Evolutionary conservation across 2,113 vertebrate species (phyloP).

Genomic region (Platycercus adscitus): DNA sequence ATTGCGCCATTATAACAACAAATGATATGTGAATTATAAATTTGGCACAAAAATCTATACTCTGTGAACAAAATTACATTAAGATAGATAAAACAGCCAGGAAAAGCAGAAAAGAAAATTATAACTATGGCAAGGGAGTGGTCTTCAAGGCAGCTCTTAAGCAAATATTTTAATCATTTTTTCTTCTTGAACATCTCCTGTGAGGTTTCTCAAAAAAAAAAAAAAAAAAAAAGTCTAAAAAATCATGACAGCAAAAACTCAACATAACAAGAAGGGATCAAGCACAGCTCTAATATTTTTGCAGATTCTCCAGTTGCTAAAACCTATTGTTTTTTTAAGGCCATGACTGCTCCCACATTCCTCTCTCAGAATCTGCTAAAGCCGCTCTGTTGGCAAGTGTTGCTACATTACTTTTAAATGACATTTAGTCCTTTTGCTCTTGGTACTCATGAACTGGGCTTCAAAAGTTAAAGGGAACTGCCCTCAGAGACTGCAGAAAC

Average conservation of each 20-base stretch:
- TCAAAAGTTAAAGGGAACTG: slow-evolving; percentile 8
- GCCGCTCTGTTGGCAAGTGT: slow-evolving; percentile 45
- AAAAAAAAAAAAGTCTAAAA: neutral
- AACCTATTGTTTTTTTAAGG: slow-evolving; percentile 44
- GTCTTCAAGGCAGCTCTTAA: slow-evolving; percentile 16
- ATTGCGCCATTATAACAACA: neutral
- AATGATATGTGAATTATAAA: neutral
- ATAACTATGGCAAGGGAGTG: neutral
- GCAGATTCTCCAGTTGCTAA: slow-evolving; percentile 26
- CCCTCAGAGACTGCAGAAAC: neutral
- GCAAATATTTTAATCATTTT: slow-evolving; percentile 11
- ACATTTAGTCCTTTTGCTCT: slow-evolving; percentile 26
- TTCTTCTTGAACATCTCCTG: neutral
- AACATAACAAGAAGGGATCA: neutral
- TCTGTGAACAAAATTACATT: neutral
- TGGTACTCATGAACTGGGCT: slow-evolving; percentile 2
- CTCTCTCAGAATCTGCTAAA: slow-evolving; percentile 46
- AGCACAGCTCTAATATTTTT: slow-evolving; percentile 25
- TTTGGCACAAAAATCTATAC: neutral
- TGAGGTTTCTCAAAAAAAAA: neutral
- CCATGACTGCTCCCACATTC: slow-evolving; percentile 52
- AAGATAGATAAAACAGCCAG: neutral
- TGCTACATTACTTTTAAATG: slow-evolving; percentile 43
- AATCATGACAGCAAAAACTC: neutral
- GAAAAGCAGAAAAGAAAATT: neutral